Base-by-base conservation (phyloP, 2,113 vertebrate species). In the Coptodon rendalli region DNA sequence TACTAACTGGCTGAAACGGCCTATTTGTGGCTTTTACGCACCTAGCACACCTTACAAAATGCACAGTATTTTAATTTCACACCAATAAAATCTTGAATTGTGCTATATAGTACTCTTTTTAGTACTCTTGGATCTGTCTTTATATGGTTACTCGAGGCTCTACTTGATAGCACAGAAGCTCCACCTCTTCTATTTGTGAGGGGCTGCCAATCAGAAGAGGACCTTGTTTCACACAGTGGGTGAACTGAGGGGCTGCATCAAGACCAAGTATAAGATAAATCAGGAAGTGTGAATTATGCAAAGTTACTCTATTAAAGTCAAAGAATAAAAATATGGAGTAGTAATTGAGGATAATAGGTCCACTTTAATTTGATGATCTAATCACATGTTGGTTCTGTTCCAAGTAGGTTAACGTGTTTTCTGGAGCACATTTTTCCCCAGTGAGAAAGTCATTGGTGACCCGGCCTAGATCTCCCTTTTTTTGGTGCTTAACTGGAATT, bases 371-470 rank as follows among this genome's bases (percentile, higher is more conserved):
- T 78, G 73, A 78, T 78, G 27, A 78, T n/a, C 17, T 52, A 78
- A 78, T 52, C 45, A 50, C 73, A 52, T 52, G 73, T 34, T 78
- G 73, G 73, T 50, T 78, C 73, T 78, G 10, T 34, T 52, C 73
- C 73, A 78, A 52, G 45, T 78, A 52, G 45, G 73, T 52, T 52
- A 78, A 5, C 10, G 1, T 52, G 73, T 78, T 78, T 78, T 50
- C 45, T 34, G 27, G 43, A 52, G 10, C 73, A n/a, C 43, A 7
- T 78, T 78, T 78, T 50, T 12, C 43, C 43, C 45, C 45, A 31
- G 17, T n/a, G 45, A 78, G 17, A 78, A 31, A 12, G 27, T 29
- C 43, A 3, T n/a, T n/a, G 45, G 43, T 78, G 73, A 31, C 45
- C 27, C 0, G 3, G 45, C 45, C 17, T n/a, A 50, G 45, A 50